phyloP scores from a whole-genome alignment of 2,113 vertebrate genomes.

The Anser cygnoides region DNA sequence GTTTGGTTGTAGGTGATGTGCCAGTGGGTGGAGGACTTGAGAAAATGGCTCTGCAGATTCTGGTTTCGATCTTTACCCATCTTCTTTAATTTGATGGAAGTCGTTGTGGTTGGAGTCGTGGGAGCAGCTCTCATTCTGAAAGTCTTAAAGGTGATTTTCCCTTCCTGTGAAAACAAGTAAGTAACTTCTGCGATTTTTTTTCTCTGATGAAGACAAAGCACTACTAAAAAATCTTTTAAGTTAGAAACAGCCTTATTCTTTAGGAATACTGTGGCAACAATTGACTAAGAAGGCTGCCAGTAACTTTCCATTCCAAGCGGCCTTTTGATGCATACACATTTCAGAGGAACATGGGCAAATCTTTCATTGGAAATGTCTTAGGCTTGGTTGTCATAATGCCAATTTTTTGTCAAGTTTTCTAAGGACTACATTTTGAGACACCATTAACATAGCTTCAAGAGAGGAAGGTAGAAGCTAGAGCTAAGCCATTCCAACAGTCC shows the following conservation, averaged over 20 bases:
- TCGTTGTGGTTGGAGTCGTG: slow-evolving; percentile 85
- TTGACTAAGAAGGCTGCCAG: not conserved
- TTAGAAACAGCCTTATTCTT: not conserved
- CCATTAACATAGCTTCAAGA: not conserved
- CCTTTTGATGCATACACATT: not conserved
- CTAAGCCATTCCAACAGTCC: not conserved
- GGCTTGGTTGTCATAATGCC: not conserved
- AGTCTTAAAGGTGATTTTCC: slow-evolving; percentile 87
- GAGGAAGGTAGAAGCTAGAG: not conserved
- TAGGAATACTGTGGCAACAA: not conserved
- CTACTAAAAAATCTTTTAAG: not conserved
- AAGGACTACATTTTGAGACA: not conserved
- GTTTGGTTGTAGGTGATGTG: slow-evolving; percentile 85
- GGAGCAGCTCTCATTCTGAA: slow-evolving; percentile 87
- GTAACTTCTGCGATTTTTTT: slow-evolving; percentile 45
- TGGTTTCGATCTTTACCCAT: slow-evolving; percentile 85
- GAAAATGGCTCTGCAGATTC: slow-evolving; percentile 83
- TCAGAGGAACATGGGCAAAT: not conserved
- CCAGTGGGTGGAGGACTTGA: slow-evolving; percentile 87
- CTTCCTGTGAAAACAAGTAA: slow-evolving; percentile 88
- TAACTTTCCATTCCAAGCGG: not conserved
- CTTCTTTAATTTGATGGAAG: slow-evolving; percentile 89
- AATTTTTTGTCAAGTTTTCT: not conserved
- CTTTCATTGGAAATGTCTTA: not conserved
- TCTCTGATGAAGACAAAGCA: not conserved